Evolutionary conservation across 1,140 invertebrate species (phyloP).

Genomic region (Heliconius hermathena): DNA sequence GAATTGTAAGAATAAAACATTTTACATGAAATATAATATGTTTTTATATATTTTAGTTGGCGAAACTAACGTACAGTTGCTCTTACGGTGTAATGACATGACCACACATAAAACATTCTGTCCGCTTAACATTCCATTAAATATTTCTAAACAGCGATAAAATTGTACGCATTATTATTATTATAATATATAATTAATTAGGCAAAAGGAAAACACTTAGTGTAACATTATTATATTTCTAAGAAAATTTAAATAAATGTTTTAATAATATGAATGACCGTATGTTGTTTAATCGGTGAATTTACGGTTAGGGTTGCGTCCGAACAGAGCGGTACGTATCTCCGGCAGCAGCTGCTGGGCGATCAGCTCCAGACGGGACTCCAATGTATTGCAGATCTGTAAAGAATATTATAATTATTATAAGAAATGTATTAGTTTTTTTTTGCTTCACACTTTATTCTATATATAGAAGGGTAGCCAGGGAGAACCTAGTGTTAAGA

Average conservation of each 20-base stretch:
- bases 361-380: slow-evolving; percentile 96
- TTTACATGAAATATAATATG: slow-evolving; percentile 32
- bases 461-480: too few species aligned
- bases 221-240: slow-evolving; percentile 69
- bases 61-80: slow-evolving; percentile 70
- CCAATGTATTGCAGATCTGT: slow-evolving; percentile 96
- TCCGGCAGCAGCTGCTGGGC: slow-evolving; percentile 96
- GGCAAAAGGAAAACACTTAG: slow-evolving; percentile 78
- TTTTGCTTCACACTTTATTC: too few species aligned
- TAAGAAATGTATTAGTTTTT: neutral
- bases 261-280: slow-evolving; percentile 58
- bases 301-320: slow-evolving; percentile 96
- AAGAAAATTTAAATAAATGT: slow-evolving; percentile 68
- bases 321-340: slow-evolving; percentile 96
- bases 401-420: neutral
- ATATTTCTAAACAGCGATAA: slow-evolving; percentile 69
- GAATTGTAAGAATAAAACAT: slow-evolving; percentile 78
- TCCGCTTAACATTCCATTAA: slow-evolving; percentile 59
- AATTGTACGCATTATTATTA: slow-evolving; percentile 76
- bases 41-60: slow-evolving; percentile 45
- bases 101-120: slow-evolving; percentile 68
- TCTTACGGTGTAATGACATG: slow-evolving; percentile 59
- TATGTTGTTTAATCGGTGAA: slow-evolving; percentile 92
- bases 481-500: too few species aligned
- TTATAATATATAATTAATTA: slow-evolving; percentile 73